These are phyloP conservation scores for Philopedon plagiatum DNA, from an alignment of 2,888 invertebrate genomes.

Conservation along the genomic window DNA sequence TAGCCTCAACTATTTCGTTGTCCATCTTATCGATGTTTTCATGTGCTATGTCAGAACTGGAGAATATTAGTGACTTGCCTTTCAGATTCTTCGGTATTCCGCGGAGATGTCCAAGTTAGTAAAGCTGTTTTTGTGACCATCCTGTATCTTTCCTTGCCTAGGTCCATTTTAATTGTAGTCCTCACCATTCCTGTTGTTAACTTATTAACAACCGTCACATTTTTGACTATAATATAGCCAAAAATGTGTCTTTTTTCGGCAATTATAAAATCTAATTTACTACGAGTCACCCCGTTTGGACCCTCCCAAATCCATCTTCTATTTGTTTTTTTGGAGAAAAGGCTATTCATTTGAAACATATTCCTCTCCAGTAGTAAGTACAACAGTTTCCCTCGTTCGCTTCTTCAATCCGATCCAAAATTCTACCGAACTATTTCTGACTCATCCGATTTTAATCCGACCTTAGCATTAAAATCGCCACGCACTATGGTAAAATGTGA, in stretches of 20 bases:
- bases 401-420: too few species aligned
- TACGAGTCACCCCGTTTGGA: too few species aligned
- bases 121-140: too few species aligned
- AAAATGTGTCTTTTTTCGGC: slow-evolving; percentile 16
- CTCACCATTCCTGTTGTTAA: slow-evolving; percentile 21
- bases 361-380: slow-evolving; percentile 12
- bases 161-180: slow-evolving; percentile 25
- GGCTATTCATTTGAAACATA: slow-evolving; percentile 11
- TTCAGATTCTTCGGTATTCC: not conserved
- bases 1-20: not conserved
- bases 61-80: not conserved
- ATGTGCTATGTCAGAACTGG: not conserved
- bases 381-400: slow-evolving; percentile 14
- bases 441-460: too few species aligned
- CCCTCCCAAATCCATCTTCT: too few species aligned
- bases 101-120: too few species aligned
- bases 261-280: slow-evolving; percentile 18
- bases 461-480: too few species aligned
- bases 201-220: slow-evolving; percentile 28
- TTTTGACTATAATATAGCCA: slow-evolving; percentile 14
- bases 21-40: not conserved
- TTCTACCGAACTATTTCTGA: too few species aligned
- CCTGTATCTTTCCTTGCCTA: too few species aligned
- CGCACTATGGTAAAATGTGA: too few species aligned
- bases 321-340: not conserved